Conservation (phyloP, 2,888 invertebrate genomes). For the Drosophila anomalata region DNA sequence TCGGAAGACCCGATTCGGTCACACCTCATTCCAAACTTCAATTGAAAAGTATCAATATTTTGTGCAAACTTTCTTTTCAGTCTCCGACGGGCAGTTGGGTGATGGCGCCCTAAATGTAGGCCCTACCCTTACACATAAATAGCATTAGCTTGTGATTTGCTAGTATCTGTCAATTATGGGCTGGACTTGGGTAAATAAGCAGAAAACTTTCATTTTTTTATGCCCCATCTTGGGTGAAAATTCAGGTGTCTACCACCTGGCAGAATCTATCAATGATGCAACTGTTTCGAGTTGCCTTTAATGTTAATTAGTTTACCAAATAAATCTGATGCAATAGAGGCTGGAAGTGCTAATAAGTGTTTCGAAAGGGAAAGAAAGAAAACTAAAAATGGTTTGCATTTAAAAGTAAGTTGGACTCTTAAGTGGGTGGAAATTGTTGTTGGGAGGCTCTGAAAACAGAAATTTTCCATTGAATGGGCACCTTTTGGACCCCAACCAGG, state of each 20-base stretch:
- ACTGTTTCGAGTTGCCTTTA: slow-evolving; percentile 24
- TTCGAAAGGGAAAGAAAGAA: slow-evolving; percentile 24
- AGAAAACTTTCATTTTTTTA: slow-evolving; percentile 63
- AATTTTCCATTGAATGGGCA: slow-evolving; percentile 4
- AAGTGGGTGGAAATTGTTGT: slow-evolving; percentile 5
- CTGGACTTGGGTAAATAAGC: slow-evolving; percentile 40
- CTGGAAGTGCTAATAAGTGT: slow-evolving; percentile 22
- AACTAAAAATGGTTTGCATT: no score
- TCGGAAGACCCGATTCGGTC: slow-evolving; percentile 25
- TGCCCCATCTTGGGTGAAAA: slow-evolving; percentile 17
- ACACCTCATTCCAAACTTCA: slow-evolving; percentile 28
- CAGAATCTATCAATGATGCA: slow-evolving; percentile 62
- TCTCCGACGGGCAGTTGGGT: slow-evolving; percentile 23
- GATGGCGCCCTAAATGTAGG: slow-evolving; percentile 2
- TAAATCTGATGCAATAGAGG: slow-evolving; percentile 20
- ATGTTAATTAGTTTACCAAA: slow-evolving; percentile 35
- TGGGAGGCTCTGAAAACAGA: slow-evolving; percentile 3
- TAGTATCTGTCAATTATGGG: slow-evolving; percentile 32
- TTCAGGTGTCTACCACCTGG: not conserved
- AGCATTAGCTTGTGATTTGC: slow-evolving; percentile 62
- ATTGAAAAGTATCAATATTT: slow-evolving; percentile 36
- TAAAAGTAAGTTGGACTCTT: not conserved
- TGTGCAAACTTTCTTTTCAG: slow-evolving; percentile 71
- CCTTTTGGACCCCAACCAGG: slow-evolving; percentile 17
- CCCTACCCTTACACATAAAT: slow-evolving; percentile 49